These are phyloP conservation scores for Eupristina koningsbergeri DNA, from an alignment of 1,140 invertebrate species.

Conservation along the genomic window DNA sequence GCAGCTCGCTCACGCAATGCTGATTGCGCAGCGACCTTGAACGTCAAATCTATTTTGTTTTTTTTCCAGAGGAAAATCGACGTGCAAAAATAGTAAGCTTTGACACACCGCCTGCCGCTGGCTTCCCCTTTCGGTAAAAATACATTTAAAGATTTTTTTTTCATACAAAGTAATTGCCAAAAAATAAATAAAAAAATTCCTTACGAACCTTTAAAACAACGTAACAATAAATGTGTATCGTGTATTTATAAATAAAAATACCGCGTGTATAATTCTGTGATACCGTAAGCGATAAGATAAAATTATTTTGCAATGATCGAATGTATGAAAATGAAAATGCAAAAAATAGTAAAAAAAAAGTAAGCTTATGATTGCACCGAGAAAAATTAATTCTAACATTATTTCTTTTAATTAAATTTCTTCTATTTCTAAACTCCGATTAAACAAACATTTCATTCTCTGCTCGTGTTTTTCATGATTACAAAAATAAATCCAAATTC, in stretches of 20 bases:
- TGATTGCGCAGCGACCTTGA: conserved; percentile 50
- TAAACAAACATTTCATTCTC: not conserved
- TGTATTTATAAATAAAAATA: conserved; percentile 54
- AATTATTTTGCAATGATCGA: conserved; percentile 67
- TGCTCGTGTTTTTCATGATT: not conserved
- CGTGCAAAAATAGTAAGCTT: conserved; percentile 51
- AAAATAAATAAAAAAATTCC: conserved; percentile 32
- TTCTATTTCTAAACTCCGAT: too few species aligned
- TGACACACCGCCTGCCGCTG: conserved; percentile 51
- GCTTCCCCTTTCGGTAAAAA: conserved; percentile 48
- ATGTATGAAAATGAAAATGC: conserved; percentile 32
- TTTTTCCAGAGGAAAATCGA: conserved; percentile 51
- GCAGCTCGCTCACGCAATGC: conserved; percentile 48
- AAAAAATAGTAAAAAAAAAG: conserved; percentile 27
- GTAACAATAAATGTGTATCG: conserved; percentile 19
- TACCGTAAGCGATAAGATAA: conserved; percentile 71
- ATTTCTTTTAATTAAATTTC: too few species aligned
- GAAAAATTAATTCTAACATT: too few species aligned
- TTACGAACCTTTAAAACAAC: conserved; percentile 43
- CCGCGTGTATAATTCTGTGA: conserved; percentile 71
- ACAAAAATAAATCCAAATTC: not conserved
- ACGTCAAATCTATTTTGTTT: conserved; percentile 53
- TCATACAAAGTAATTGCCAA: conserved; percentile 4
- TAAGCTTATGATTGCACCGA: conserved; percentile 38
- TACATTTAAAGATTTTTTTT: conserved; percentile 14